Conservation (phyloP, 1,140 invertebrate genomes). For the Drosophila persimilis region DNA sequence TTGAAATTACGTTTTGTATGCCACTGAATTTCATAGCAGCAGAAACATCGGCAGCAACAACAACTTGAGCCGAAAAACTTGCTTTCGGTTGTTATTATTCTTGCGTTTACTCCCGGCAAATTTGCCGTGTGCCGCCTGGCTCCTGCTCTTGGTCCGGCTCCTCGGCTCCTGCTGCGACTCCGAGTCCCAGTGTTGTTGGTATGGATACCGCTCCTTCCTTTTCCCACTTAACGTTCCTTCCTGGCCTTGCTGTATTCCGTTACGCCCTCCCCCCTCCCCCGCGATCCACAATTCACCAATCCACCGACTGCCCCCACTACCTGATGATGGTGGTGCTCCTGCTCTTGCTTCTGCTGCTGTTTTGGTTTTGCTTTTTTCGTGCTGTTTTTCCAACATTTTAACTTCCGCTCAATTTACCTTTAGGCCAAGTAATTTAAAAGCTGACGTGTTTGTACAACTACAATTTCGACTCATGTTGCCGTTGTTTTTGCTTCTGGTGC, state of each 20-base stretch:
- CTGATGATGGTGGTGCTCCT: too few species aligned
- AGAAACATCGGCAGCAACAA: constrained; percentile 33
- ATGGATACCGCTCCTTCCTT: constrained; percentile 46
- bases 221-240: constrained; percentile 27
- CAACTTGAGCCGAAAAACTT: constrained; percentile 74
- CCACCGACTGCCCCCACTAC: constrained; percentile 6
- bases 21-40: constrained; percentile 78
- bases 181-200: constrained; percentile 37
- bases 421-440: constrained; percentile 82
- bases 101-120: constrained; percentile 79
- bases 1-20: constrained; percentile 80
- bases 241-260: constrained; percentile 39
- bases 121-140: constrained; percentile 69
- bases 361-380: constrained; percentile 64
- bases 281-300: constrained; percentile 18
- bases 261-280: constrained; percentile 25
- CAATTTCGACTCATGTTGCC: constrained; percentile 80
- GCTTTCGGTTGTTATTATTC: constrained; percentile 80
- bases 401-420: constrained; percentile 82
- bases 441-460: constrained; percentile 82
- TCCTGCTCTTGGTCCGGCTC: neutral
- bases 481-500: constrained; percentile 45
- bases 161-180: neutral
- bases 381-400: constrained; percentile 81
- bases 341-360: constrained; percentile 18